Evolutionary conservation across 2,113 vertebrate species (phyloP).

Genomic region (Ariopsis seemanni): DNA sequence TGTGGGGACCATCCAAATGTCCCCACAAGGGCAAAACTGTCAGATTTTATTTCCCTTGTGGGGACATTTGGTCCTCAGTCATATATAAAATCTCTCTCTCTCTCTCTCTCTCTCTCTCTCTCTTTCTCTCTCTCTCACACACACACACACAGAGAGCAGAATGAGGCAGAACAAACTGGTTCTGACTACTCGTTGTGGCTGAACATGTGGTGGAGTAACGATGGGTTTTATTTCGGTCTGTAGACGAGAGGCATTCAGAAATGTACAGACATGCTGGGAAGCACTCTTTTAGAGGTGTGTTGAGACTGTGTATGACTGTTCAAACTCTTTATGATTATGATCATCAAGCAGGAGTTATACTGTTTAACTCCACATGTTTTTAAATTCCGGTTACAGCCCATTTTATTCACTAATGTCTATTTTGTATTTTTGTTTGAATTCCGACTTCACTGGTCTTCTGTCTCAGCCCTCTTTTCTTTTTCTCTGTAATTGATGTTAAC

Average conservation of each 20-base stretch:
- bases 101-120: no score
- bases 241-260: conserved; percentile 23
- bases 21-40: no score
- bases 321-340: neutral
- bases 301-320: neutral
- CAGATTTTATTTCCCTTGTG: no score
- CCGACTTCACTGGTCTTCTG: neutral
- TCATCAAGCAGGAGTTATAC: neutral
- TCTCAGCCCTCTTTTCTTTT: neutral
- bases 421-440: neutral
- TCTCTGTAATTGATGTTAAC: conserved; percentile 30
- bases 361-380: neutral
- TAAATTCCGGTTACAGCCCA: neutral
- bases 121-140: neutral
- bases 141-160: conserved; percentile 18
- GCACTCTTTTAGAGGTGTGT: neutral
- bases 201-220: conserved; percentile 32
- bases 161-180: conserved; percentile 46
- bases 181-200: conserved; percentile 17
- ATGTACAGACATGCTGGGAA: neutral
- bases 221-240: conserved; percentile 36
- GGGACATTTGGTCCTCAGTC: no score
- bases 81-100: no score
- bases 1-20: no score
- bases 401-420: neutral